Evolutionary conservation across 2,113 vertebrate species (phyloP).

Genomic region (Bagarius yarrelli): DNA sequence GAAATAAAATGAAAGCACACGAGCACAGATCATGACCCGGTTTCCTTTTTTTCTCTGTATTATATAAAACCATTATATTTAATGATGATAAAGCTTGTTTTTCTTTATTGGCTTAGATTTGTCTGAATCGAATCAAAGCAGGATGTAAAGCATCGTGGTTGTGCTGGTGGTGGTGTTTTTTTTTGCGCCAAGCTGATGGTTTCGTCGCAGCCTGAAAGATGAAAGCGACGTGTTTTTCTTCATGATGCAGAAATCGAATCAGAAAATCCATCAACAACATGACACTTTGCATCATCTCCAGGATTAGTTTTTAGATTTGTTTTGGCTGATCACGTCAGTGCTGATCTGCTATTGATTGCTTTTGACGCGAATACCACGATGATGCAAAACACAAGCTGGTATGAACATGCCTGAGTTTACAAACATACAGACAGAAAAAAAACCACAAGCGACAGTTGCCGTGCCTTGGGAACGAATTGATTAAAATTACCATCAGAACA

Average conservation of each 20-base stretch:
- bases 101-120: constrained; percentile 41
- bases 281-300: constrained; percentile 41
- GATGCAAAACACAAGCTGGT: constrained; percentile 57
- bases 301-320: constrained; percentile 41
- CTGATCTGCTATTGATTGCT: constrained; percentile 45
- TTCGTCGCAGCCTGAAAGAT: constrained; percentile 7
- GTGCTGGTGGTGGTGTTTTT: neutral
- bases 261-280: constrained; percentile 44
- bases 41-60: constrained; percentile 73
- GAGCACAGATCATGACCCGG: constrained; percentile 77
- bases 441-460: constrained; percentile 36
- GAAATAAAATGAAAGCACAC: constrained; percentile 66
- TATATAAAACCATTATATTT: constrained; percentile 75
- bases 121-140: constrained; percentile 55
- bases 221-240: constrained; percentile 36
- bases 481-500: constrained; percentile 3
- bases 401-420: constrained; percentile 52
- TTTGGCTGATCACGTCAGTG: constrained; percentile 38
- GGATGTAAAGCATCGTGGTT: constrained; percentile 17
- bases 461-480: constrained; percentile 16
- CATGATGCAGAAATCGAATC: constrained; percentile 16
- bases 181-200: neutral
- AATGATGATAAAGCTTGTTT: neutral
- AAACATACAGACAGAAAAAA: constrained; percentile 56
- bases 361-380: constrained; percentile 51